Evolutionary conservation across 2,113 vertebrate genomes (phyloP).

Genomic region (Catagonus wagneri): DNA sequence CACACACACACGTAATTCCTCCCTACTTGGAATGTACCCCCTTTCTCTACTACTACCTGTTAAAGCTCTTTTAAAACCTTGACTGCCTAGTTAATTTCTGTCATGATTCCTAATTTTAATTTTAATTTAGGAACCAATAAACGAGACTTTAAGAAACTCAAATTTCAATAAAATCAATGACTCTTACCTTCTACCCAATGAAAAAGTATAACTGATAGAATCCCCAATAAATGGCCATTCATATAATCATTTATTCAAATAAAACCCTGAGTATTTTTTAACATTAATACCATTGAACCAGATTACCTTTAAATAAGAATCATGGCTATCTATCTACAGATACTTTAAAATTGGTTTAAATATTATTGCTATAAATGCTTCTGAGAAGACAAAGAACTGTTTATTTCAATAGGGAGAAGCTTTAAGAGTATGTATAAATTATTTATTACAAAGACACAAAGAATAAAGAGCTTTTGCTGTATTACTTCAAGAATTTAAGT

Average conservation of each 20-base stretch:
- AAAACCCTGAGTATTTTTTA: neutral
- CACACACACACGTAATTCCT: neutral
- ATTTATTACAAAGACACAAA: neutral
- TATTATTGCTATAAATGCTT: neutral
- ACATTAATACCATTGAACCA: neutral
- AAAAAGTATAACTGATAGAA: neutral
- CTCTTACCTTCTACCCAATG: neutral
- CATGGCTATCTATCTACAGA: neutral
- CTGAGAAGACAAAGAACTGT: neutral
- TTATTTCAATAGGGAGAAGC: neutral
- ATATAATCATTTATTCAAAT: neutral
- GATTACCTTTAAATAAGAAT: neutral
- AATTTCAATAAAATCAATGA: neutral
- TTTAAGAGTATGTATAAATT: slow-evolving; percentile 4
- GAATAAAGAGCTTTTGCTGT: neutral
- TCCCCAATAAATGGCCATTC: neutral
- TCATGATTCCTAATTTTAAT: neutral
- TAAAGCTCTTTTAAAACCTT: neutral
- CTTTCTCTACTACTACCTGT: neutral
- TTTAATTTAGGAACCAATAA: neutral
- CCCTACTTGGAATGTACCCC: neutral
- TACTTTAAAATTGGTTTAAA: neutral
- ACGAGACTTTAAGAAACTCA: neutral
- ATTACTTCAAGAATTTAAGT: neutral
- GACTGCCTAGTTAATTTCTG: neutral